phyloP scores from a whole-genome alignment of 2,797 vertebrate genomes.

The Psittacula echo region DNA sequence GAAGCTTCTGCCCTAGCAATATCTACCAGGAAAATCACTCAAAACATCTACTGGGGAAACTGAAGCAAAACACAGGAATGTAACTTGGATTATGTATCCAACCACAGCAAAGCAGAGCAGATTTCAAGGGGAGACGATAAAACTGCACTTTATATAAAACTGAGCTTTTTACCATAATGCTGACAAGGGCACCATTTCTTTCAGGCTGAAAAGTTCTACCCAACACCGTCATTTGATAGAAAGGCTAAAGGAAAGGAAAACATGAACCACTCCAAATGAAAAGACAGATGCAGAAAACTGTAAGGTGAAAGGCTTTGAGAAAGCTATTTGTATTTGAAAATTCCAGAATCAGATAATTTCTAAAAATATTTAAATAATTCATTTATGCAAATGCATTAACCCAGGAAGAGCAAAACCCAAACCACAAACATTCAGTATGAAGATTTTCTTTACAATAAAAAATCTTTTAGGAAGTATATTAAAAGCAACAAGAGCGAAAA shows the following conservation, averaged over 20 bases:
- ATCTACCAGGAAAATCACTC: not conserved
- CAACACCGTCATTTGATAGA: not conserved
- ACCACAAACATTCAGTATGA: not conserved
- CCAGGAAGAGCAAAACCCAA: slow-evolving; percentile 11
- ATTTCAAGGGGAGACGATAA: not conserved
- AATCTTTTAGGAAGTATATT: slow-evolving; percentile 35
- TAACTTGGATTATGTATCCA: not conserved
- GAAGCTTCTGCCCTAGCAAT: not conserved
- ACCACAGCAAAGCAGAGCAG: not conserved
- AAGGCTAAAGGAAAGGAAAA: not conserved
- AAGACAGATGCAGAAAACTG: not conserved
- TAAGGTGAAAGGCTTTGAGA: slow-evolving; percentile 42
- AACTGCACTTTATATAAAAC: not conserved
- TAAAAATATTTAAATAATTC: slow-evolving; percentile 38
- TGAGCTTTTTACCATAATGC: not conserved
- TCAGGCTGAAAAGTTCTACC: not conserved
- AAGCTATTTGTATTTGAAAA: slow-evolving; percentile 53
- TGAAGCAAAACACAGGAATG: not conserved
- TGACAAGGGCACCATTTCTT: not conserved
- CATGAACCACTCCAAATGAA: not conserved
- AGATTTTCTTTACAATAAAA: slow-evolving; percentile 48
- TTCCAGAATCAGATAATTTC: not conserved
- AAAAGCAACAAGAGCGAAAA: not conserved
- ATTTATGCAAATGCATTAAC: slow-evolving; percentile 20
- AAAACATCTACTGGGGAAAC: not conserved